phyloP scores from a whole-genome alignment of 2,888 invertebrate species.

The Melinopterus prodromus region DNA sequence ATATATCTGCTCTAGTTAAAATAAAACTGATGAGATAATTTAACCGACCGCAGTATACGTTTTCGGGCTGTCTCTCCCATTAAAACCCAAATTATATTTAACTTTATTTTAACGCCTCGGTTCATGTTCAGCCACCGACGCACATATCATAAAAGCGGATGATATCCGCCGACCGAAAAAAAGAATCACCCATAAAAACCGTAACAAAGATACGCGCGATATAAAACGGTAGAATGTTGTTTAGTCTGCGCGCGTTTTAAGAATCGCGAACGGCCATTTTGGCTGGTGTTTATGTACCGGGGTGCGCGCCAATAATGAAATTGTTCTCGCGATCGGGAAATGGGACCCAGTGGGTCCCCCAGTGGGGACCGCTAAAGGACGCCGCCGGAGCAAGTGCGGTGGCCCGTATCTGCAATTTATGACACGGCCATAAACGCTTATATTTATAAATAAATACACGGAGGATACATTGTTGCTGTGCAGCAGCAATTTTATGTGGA shows the following conservation, averaged over 20 bases:
- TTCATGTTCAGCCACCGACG: background rate
- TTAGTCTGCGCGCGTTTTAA: background rate
- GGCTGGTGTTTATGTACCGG: background rate
- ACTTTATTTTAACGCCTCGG: background rate
- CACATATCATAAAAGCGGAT: background rate
- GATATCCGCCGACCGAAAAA: background rate
- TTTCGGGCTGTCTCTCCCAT: background rate
- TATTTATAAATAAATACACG: constrained; percentile 4
- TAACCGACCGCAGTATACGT: too few species aligned
- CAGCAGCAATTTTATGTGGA: background rate
- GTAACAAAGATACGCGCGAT: background rate
- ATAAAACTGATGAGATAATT: too few species aligned
- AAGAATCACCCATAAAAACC: background rate
- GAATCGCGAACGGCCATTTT: background rate
- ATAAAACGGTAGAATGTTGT: background rate
- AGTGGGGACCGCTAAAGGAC: background rate
- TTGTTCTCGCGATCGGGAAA: constrained; percentile 4
- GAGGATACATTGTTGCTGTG: background rate
- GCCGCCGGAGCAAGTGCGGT: background rate
- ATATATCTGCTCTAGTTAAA: too few species aligned
- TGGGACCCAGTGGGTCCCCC: constrained; percentile 4
- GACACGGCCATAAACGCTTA: background rate
- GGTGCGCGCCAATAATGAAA: background rate
- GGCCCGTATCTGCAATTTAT: constrained; percentile 4
- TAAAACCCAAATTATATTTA: constrained; percentile 4